Evolutionary conservation across 2,113 vertebrate genomes (phyloP).

Genomic region (Laticauda laticaudata): DNA sequence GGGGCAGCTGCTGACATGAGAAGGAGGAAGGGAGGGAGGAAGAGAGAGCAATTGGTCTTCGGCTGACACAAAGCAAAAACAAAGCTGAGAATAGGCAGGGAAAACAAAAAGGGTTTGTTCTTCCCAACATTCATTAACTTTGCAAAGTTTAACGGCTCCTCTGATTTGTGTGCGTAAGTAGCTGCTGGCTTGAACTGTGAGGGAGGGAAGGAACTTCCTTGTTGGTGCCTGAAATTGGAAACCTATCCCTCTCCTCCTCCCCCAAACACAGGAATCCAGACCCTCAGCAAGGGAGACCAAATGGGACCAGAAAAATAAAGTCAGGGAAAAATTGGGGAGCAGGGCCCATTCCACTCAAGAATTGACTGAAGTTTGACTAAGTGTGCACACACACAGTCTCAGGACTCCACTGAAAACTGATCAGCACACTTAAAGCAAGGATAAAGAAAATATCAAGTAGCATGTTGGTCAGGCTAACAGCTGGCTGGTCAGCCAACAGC

Average conservation of each 20-base stretch:
- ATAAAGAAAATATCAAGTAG: neutral
- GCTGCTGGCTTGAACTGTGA: neutral
- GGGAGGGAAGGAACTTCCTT: neutral
- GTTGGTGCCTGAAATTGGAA: neutral
- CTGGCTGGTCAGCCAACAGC: neutral
- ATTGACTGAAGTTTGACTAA: neutral
- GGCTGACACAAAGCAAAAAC: neutral
- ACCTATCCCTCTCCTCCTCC: neutral
- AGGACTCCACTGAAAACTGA: neutral
- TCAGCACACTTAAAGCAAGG: neutral
- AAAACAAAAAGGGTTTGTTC: constrained; percentile 4
- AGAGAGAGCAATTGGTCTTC: neutral
- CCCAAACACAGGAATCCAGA: neutral
- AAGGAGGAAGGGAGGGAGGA: neutral
- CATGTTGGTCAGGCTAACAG: neutral
- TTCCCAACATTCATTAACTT: constrained; percentile 1
- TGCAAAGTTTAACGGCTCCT: neutral
- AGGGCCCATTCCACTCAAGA: neutral
- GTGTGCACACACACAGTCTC: too few species aligned
- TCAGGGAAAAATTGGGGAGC: neutral
- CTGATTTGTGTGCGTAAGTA: neutral
- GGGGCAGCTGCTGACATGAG: neutral
- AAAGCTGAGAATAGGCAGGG: neutral
- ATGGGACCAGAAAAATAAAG: neutral
- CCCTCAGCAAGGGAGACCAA: neutral